Evolutionary conservation across 1,140 invertebrate genomes (phyloP).

Genomic region (Drosophila arizonae): DNA sequence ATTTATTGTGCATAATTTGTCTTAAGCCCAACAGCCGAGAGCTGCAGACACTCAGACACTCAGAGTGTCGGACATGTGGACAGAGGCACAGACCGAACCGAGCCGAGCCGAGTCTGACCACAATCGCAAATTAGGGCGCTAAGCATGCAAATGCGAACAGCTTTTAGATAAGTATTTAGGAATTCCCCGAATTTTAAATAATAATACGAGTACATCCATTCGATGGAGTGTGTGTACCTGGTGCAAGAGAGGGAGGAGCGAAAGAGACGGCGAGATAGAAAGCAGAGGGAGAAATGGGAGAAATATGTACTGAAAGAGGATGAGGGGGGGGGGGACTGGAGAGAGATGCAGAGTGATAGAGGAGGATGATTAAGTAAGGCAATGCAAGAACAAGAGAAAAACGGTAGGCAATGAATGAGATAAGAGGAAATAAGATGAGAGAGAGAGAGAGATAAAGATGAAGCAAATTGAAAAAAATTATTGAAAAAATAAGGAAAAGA

Average conservation of each 20-base stretch:
- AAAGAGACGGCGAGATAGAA: too few relatives aligned
- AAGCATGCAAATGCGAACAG: slow-evolving; percentile 18
- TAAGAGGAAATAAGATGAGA: not conserved
- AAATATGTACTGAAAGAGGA: too few relatives aligned
- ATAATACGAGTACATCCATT: not conserved
- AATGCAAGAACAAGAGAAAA: not conserved
- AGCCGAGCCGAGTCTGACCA: slow-evolving; percentile 19
- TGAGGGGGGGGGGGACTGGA: too few relatives aligned
- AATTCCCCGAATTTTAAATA: not conserved
- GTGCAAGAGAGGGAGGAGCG: too few relatives aligned
- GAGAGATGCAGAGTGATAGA: too few relatives aligned
- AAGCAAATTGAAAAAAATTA: too few relatives aligned
- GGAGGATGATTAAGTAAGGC: too few relatives aligned
- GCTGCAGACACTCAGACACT: not conserved
- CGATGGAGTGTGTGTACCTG: not conserved
- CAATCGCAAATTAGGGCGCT: slow-evolving; percentile 11
- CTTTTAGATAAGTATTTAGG: slow-evolving; percentile 9
- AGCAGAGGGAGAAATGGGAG: too few relatives aligned
- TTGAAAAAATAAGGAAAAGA: too few relatives aligned
- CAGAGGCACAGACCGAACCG: not conserved
- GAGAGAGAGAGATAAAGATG: not conserved
- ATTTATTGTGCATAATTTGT: slow-evolving; percentile 76
- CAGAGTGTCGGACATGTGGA: not conserved
- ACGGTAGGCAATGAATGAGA: not conserved
- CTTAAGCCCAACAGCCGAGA: slow-evolving; percentile 43